Conservation (phyloP, 2,113 vertebrate genomes). For the Nerophis lumbriciformis region DNA sequence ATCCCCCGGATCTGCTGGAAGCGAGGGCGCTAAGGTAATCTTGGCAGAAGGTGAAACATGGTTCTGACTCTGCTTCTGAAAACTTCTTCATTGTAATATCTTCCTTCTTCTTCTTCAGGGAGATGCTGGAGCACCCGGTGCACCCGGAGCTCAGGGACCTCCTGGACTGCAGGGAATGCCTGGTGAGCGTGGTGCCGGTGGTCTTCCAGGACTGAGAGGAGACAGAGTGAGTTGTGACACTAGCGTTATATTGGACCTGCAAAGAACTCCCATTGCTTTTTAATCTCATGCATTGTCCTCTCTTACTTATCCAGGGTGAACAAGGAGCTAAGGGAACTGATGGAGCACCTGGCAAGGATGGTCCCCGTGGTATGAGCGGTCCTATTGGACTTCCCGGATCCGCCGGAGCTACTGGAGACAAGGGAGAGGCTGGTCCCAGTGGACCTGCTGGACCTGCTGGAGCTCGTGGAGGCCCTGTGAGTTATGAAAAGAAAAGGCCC, state of each 20-base stretch:
- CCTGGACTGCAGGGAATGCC: slow-evolving; percentile 98
- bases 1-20: slow-evolving; percentile 85
- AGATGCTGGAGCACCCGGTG: slow-evolving; percentile 84
- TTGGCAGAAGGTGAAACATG: background rate
- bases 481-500: slow-evolving; percentile 36
- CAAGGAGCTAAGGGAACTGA: slow-evolving; percentile 87
- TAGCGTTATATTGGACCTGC: background rate
- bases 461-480: slow-evolving; percentile 87
- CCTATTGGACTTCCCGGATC: slow-evolving; percentile 94
- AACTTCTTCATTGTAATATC: background rate
- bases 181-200: slow-evolving; percentile 91
- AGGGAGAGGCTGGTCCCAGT: slow-evolving; percentile 87
- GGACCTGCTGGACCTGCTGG: slow-evolving; percentile 85
- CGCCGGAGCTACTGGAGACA: slow-evolving; percentile 87
- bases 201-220: slow-evolving; percentile 93
- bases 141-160: slow-evolving; percentile 83
- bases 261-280: background rate
- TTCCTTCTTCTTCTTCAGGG: slow-evolving; percentile 70
- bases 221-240: slow-evolving; percentile 82
- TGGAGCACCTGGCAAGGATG: slow-evolving; percentile 90
- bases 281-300: background rate
- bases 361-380: slow-evolving; percentile 86
- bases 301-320: slow-evolving; percentile 78
- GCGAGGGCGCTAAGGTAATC: slow-evolving; percentile 95
- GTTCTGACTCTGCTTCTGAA: background rate